Conservation (phyloP, 1,140 invertebrate genomes). For the Amphibalanus amphitrite region DNA sequence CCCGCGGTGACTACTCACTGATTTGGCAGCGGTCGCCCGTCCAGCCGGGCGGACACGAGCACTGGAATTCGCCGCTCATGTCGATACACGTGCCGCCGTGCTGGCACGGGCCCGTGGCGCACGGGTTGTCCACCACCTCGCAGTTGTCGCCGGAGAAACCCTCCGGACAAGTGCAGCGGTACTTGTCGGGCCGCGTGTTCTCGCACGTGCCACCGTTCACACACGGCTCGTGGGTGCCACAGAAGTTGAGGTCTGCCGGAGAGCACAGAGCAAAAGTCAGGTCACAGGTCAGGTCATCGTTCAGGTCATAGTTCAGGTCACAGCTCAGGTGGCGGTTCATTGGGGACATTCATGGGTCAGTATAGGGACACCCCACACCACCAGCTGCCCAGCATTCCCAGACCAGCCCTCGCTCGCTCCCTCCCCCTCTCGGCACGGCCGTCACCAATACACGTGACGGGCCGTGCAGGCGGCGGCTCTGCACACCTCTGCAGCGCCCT, state of each 20-base stretch:
- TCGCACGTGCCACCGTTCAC: slow-evolving; percentile 31
- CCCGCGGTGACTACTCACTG: slow-evolving; percentile 25
- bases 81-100: slow-evolving; percentile 73
- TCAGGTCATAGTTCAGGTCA: too few species aligned
- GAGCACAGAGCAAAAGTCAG: not conserved
- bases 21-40: slow-evolving; percentile 28
- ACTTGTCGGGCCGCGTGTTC: slow-evolving; percentile 27
- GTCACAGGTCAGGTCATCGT: too few species aligned
- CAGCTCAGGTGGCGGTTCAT: too few species aligned
- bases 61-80: slow-evolving; percentile 37
- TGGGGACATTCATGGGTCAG: not conserved
- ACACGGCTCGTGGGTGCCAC: slow-evolving; percentile 27
- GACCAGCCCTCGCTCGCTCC: too few species aligned
- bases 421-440: too few species aligned
- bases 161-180: slow-evolving; percentile 26
- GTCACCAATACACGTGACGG: not conserved
- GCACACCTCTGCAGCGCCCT: not conserved
- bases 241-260: slow-evolving; percentile 20
- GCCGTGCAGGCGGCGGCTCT: not conserved
- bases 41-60: slow-evolving; percentile 32
- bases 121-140: slow-evolving; percentile 41
- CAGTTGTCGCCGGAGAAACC: slow-evolving; percentile 30
- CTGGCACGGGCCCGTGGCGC: slow-evolving; percentile 53
- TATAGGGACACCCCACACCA: too few species aligned
- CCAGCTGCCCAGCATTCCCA: not conserved